Evolutionary conservation across 2,797 vertebrate species (phyloP), one percentile per base, ranked within the genome.

Genomic region (Gambusia yucatana): DNA sequence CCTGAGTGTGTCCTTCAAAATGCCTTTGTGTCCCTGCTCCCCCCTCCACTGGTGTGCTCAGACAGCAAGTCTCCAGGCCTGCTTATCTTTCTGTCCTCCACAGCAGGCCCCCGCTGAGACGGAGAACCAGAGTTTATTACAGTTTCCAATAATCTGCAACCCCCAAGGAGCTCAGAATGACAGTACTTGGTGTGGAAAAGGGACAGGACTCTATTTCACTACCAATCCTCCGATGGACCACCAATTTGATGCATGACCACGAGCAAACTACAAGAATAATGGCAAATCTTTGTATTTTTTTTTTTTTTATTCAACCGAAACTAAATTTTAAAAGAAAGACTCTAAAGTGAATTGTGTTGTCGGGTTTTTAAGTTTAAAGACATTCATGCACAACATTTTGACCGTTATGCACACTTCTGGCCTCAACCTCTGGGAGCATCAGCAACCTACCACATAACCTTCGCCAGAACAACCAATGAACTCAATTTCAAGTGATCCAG

Each of bases 1-100:
- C 10, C 28, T 82, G 82, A 81, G 82, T 76, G 83, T 86, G 89
- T 87, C 92, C 91, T 94, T 94, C 89, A 91, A 81, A 90, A 90
- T 86, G 82, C 83, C 91, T 92, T 92, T 91, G 83, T 82, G 82
- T 76, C 87, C 82, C 83, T 57, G 33, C 73, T 57, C 72, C 67
- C 80, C 76, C 84, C 82, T 83, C 73, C 81, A 47, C 50, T 79
- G 77, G 84, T 81, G 86, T 80, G 79, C 84, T 91, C 92, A 93
- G 92, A 93, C 92, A 90, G 80, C 2, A 46, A 91, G 86, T 90
- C 91, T 92, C 91, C 92, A 91, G 80, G 78, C 76, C 89, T 86
- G 89, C 92, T 93, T 91, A 93, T 93, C 92, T 91, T 78, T 85
- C 88, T 85, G 87, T 93, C 91, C 92, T 90, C 86, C 82, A 82